Evolutionary conservation across 2,888 invertebrate genomes (phyloP), one percentile per base, ranked within the genome.

Genomic region (Eustalomyia histrio): DNA sequence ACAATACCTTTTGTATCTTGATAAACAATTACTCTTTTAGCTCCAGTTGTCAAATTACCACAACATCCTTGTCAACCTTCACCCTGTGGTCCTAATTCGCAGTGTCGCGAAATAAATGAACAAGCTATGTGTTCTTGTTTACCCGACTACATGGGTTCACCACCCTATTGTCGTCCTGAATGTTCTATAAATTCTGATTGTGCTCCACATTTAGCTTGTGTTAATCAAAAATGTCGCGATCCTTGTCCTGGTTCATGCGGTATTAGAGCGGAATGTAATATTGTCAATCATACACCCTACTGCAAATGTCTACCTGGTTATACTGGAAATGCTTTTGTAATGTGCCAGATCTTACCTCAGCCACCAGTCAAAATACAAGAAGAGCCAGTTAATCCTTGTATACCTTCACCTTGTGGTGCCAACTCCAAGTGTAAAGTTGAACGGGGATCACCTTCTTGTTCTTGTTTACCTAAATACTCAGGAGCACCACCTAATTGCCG

Each of bases 231-330:
- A 88, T 96, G 96, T 88, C 90, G 92, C 64, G 93, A 96, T 88
- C 95, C 95, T 1, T 96, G 96, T 85, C 94, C 94, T 33, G 95
- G 95, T 35, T 93, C 94, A 4, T 96, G 96, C 89, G 96, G 95
- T 1, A 86, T 92, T 29, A 93, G 93, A 83, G 94, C 95, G 1
- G 91, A 93, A 76, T 96, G 96, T 85, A 92, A 93, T 85, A 94
- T 94, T 1, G 92, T 94, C 55, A 94, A 94, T 84, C 95, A 95
- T 85, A 91, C 93, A 76, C 94, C 95, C 2, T 93, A 94, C 83
- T 94, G 94, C 86, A 93, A 92, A 69, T 95, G 95, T 86, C 92
- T 92, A 68, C 83, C 81, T 81, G 94, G 94, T 57, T 94, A 92
- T 86, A 93, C 94, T 64, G 96, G 96, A 76, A 94, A 95, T 92